Evolutionary conservation across 2,797 vertebrate species (phyloP).

Genomic region (Poeciliopsis infans): DNA sequence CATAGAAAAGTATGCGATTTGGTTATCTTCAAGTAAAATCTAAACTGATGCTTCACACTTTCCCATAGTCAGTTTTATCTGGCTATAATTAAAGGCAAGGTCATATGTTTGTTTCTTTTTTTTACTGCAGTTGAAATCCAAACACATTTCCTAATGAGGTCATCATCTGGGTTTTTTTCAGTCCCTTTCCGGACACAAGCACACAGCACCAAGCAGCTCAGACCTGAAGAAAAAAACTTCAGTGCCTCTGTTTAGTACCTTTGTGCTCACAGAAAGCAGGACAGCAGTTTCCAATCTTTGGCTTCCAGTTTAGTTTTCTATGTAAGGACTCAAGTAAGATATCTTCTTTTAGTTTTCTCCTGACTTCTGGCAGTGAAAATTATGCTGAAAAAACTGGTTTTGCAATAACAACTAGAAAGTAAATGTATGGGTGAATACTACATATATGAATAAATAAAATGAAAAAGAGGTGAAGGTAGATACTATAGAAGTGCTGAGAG

Average conservation of each 20-base stretch:
- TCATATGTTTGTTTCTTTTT: neutral
- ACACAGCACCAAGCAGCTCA: neutral
- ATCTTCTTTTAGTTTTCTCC: neutral
- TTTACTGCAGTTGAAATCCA: neutral
- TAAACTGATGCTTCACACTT: neutral
- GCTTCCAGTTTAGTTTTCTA: neutral
- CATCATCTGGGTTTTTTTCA: neutral
- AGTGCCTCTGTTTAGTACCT: neutral
- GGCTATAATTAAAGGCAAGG: neutral
- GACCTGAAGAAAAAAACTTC: neutral
- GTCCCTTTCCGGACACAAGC: neutral
- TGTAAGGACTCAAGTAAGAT: neutral
- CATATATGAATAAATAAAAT: neutral
- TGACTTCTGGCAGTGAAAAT: neutral
- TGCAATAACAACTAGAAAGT: neutral
- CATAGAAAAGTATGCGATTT: neutral
- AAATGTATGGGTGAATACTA: neutral
- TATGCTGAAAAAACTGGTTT: neutral
- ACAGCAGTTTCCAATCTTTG: neutral
- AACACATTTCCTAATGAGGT: neutral
- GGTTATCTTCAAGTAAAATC: neutral
- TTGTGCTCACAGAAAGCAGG: neutral
- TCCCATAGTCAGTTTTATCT: neutral
- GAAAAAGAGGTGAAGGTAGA: neutral
- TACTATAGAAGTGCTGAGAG: neutral